phyloP scores from a whole-genome alignment of 2,797 vertebrate genomes.

The Enteromius argenteus region DNA sequence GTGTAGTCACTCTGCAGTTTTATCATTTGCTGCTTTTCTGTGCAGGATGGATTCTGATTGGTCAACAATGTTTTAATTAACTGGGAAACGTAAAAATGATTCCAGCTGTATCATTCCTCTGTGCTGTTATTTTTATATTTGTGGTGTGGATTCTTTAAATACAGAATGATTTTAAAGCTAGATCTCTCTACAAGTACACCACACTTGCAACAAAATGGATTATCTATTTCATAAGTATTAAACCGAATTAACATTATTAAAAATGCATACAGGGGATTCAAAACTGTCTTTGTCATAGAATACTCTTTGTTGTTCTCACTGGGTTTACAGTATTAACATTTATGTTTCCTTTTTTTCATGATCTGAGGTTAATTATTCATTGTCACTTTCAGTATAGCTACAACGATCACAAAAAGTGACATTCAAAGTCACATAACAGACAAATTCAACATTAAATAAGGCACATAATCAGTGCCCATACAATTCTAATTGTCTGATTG shows the following conservation, averaged over 20 bases:
- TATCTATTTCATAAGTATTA: background rate
- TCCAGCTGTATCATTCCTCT: background rate
- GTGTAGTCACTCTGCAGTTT: background rate
- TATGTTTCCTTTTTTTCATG: background rate
- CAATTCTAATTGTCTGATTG: background rate
- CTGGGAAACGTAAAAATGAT: background rate
- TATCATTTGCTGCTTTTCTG: background rate
- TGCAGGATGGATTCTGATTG: background rate
- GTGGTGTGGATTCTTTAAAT: background rate
- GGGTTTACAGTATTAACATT: background rate
- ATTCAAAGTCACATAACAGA: background rate
- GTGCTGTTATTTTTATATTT: background rate
- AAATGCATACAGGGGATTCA: background rate
- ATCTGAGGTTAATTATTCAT: background rate
- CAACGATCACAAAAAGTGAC: background rate
- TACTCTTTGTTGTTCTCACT: background rate
- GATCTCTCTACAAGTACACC: background rate
- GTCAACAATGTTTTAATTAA: background rate
- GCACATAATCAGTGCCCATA: background rate
- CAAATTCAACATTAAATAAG: background rate
- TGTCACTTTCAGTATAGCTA: background rate
- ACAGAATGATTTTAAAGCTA: background rate
- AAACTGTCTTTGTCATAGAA: background rate
- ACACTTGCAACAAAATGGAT: background rate
- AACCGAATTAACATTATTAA: background rate